Conservation (phyloP, 1,140 invertebrate genomes). For the Dufourea novaeangliae region DNA sequence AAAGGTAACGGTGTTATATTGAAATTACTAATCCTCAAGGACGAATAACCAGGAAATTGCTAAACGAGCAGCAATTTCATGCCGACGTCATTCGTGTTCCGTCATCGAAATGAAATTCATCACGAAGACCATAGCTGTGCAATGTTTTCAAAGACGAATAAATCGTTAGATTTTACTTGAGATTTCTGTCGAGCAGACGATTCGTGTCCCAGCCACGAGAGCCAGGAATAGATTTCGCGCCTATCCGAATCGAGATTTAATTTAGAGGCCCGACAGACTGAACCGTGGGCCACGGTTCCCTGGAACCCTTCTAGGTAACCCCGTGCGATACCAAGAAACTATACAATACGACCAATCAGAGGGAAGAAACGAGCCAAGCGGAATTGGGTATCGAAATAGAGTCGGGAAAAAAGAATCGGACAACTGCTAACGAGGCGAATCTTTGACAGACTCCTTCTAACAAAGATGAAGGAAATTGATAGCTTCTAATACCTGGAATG, state of each 20-base stretch:
- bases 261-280: conserved; percentile 23
- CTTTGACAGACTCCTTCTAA: not conserved
- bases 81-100: not conserved
- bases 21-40: conserved; percentile 5
- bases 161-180: conserved; percentile 37
- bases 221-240: conserved; percentile 32
- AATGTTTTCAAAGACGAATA: not conserved
- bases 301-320: conserved; percentile 31
- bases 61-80: not conserved
- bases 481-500: not conserved
- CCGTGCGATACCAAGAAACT: conserved; percentile 24
- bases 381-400: not conserved
- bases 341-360: not conserved
- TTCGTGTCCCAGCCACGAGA: not conserved
- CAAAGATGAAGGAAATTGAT: not conserved
- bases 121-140: not conserved
- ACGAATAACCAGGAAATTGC: conserved; percentile 13
- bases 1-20: conserved; percentile 5
- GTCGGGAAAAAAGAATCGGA: not conserved
- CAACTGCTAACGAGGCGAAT: conserved; percentile 10
- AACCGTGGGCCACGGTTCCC: conserved; percentile 3
- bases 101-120: not conserved
- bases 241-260: conserved; percentile 51
- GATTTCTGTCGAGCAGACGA: conserved; percentile 9
- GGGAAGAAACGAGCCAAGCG: not conserved